A percentile compares a stretch with the other conserved stretches of the same genome.
phyloP scores from a whole-genome alignment of 2,113 vertebrate genomes.

The Boulengeromyrus knoepffleri region DNA sequence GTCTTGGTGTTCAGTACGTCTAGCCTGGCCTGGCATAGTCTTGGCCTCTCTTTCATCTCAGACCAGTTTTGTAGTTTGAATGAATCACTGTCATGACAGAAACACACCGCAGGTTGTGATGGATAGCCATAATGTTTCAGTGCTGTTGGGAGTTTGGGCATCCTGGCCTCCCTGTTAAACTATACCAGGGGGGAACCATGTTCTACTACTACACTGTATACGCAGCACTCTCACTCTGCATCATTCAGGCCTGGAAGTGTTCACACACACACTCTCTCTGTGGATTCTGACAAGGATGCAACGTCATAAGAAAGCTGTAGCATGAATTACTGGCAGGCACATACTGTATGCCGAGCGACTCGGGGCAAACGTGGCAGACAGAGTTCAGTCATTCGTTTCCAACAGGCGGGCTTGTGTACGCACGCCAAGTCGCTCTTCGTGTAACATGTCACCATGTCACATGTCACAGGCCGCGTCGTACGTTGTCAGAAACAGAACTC shows the following conservation, averaged over 20 bases:
- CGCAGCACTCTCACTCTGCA: background rate
- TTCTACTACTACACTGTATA: slow-evolving; percentile 39
- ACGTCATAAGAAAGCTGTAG: background rate
- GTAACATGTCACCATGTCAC: slow-evolving; percentile 39
- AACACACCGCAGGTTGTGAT: slow-evolving; percentile 63
- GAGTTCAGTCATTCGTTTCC: background rate
- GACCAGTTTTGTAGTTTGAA: slow-evolving; percentile 62
- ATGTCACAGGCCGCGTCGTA: slow-evolving; percentile 25
- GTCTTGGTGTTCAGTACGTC: background rate
- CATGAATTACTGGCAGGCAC: background rate
- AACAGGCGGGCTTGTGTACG: background rate
- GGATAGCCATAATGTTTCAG: slow-evolving; percentile 71
- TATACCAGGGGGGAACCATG: slow-evolving; percentile 41
- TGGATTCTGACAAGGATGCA: background rate
- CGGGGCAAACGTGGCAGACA: background rate
- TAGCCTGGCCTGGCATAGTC: background rate
- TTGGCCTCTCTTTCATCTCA: slow-evolving; percentile 40
- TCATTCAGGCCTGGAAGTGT: background rate
- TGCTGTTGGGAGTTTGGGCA: slow-evolving; percentile 68
- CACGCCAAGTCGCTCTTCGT: slow-evolving; percentile 39
- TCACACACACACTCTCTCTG: background rate
- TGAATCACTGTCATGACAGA: slow-evolving; percentile 71
- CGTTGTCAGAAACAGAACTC: slow-evolving; percentile 11
- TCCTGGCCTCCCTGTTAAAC: slow-evolving; percentile 52
- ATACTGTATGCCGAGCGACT: background rate